phyloP scores from a whole-genome alignment of 2,888 invertebrate species.

The Papilio gigon region DNA sequence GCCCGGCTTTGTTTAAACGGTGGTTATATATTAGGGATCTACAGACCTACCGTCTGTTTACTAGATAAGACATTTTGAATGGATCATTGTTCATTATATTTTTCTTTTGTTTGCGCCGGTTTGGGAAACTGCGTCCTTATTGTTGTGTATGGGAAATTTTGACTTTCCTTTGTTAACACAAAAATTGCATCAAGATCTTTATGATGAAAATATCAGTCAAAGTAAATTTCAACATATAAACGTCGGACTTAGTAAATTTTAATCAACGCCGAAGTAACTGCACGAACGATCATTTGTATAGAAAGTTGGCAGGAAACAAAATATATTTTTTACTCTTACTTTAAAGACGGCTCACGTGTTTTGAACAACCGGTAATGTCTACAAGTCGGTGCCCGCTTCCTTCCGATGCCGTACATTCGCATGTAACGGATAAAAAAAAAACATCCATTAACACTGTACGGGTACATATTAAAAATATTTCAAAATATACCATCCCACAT shows the following conservation, averaged over 20 bases:
- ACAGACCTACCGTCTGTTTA: conserved; percentile 64
- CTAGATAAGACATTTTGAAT: conserved; percentile 69
- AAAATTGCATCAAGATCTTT: conserved; percentile 14
- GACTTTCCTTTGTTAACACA: conserved; percentile 26
- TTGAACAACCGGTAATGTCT: conserved; percentile 60
- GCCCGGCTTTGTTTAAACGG: conserved; percentile 70
- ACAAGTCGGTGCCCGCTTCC: conserved; percentile 76
- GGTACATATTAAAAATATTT: conserved; percentile 56
- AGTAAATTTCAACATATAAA: not conserved
- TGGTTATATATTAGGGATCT: conserved; percentile 66
- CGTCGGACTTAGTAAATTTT: conserved; percentile 14
- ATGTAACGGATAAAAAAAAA: conserved; percentile 2
- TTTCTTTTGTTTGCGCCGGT: conserved; percentile 57
- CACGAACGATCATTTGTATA: conserved; percentile 66
- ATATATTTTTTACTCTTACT: conserved; percentile 58
- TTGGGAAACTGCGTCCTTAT: conserved; percentile 53
- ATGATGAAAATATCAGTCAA: not conserved
- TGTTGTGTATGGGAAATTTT: conserved; percentile 51
- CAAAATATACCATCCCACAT: conserved; percentile 73
- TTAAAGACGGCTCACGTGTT: conserved; percentile 41
- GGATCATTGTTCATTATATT: conserved; percentile 64
- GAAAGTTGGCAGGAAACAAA: conserved; percentile 67
- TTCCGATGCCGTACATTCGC: conserved; percentile 76
- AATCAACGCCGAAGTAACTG: conserved; percentile 43
- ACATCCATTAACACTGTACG: conserved; percentile 46